Conservation (phyloP, 2,797 vertebrate species). For the Oreortyx pictus region DNA sequence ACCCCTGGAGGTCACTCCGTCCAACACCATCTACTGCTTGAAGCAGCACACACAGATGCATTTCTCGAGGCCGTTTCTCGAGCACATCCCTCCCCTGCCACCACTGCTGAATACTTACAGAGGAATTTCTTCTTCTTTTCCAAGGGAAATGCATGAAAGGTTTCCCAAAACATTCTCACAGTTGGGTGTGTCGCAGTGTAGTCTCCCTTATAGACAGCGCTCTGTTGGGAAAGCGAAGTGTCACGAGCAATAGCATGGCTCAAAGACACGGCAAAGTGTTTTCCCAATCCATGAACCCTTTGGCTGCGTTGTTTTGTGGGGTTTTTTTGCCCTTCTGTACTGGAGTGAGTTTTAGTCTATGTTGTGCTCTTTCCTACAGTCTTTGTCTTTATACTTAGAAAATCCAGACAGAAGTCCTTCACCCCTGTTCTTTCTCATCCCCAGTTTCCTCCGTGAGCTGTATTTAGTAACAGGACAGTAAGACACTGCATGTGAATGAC, state of each 20-base stretch:
- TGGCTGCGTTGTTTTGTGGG: neutral
- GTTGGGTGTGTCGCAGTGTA: slow-evolving; percentile 93
- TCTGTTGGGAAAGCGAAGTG: slow-evolving; percentile 76
- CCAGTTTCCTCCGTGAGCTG: neutral
- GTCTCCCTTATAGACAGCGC: slow-evolving; percentile 92
- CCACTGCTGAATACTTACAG: slow-evolving; percentile 80
- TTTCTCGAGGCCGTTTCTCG: neutral
- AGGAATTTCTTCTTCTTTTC: slow-evolving; percentile 99
- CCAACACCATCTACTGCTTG: neutral
- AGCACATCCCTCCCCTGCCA: neutral
- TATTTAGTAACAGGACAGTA: neutral
- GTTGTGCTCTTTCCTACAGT: neutral
- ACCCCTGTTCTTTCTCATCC: neutral
- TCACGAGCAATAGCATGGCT: neutral
- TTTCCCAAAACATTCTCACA: slow-evolving; percentile 95
- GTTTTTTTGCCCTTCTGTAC: neutral
- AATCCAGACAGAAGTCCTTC: neutral
- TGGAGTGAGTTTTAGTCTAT: neutral
- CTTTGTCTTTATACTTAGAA: neutral
- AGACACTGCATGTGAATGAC: neutral
- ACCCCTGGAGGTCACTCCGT: neutral
- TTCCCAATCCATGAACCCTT: neutral
- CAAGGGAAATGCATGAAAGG: slow-evolving; percentile 94
- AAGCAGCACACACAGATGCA: neutral
- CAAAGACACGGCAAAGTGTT: neutral